A percentile compares a stretch with the other conserved stretches of the same genome.
These are phyloP conservation scores for Pseudobourletiella spinata DNA, from an alignment of 1,140 invertebrate species.

Conservation along the genomic window DNA sequence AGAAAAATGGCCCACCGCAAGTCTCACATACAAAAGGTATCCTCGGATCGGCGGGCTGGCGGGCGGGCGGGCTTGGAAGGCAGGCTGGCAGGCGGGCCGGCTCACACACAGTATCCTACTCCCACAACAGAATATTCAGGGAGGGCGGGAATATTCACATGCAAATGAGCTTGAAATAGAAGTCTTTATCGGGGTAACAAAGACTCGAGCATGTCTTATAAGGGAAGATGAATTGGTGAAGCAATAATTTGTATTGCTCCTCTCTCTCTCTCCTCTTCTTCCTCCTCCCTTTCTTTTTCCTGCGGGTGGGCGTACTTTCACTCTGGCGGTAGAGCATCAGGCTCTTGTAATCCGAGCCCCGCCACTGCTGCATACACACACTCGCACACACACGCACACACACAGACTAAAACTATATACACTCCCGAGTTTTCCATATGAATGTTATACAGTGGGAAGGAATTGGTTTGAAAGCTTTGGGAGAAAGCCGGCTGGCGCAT, in stretches of 20 bases:
- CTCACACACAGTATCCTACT: background rate
- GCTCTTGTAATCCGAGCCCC: background rate
- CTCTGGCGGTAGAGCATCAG: no score
- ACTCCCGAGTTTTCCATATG: no score
- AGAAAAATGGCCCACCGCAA: slow-evolving; percentile 2
- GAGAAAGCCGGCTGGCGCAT: no score
- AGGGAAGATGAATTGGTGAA: slow-evolving; percentile 27
- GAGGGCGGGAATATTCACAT: slow-evolving; percentile 29
- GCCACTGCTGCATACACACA: background rate
- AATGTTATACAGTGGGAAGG: no score
- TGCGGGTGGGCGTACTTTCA: no score
- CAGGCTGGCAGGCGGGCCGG: no score
- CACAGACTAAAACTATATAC: no score
- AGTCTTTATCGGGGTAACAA: slow-evolving; percentile 29
- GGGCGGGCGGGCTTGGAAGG: no score
- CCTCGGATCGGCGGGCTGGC: no score
- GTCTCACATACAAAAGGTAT: no score
- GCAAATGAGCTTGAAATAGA: slow-evolving; percentile 29
- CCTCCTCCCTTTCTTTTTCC: background rate
- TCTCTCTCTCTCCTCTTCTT: slow-evolving; percentile 3
- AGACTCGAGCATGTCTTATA: slow-evolving; percentile 24
- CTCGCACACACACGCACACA: slow-evolving; percentile 4
- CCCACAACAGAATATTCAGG: background rate
- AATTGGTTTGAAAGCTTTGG: no score
- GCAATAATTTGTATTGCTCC: slow-evolving; percentile 32